Base-by-base conservation (phyloP, 2,113 vertebrate genomes). In the Dendrocopos noguchii region DNA sequence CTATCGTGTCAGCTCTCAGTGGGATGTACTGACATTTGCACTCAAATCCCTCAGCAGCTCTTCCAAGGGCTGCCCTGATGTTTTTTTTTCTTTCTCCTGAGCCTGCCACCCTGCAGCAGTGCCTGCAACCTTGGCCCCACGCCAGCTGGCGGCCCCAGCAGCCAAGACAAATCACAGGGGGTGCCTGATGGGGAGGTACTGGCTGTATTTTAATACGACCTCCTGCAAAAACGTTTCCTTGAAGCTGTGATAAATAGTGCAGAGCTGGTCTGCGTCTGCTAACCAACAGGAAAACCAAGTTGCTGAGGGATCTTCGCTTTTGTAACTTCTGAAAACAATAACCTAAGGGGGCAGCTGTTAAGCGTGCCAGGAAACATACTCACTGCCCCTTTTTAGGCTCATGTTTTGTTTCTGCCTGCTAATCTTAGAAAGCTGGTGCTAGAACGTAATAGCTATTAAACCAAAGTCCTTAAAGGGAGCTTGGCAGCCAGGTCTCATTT, bases 151-250 rank as follows among this genome's bases (percentile, higher is more conserved):
- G 6, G 82, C 66, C 84, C 53, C 59, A 61, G 80, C 78, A 50
- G 67, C 75, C 87, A 77, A 74, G 79, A 71, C 56, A 80, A 77
- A 75, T 75, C 42, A 22, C 4, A 1, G 24, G 33, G 19, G 63
- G n/a, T 36, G 81, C 64, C 75, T 87, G 50, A 61, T 0, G 1
- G 56, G 84, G 89, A 89, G 81, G 93, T 3, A 4, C 79, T 77
- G 72, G 61, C 3, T 28, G 3, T 60, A 61, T 87, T 85, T 94
- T 87, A 95, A 68, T 55, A 92, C 0, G 6, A 67, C 65, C 72
- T 92, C 79, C 84, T 87, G 90, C 84, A 90, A 92, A 94, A 91
- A 64, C 13, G 15, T 92, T 82, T 83, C 91, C 89, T 87, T 80
- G 77, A 77, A 80, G 61, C 60, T 56, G 64, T 42, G 52, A 70